Evolutionary conservation across 1,140 invertebrate species (phyloP).

Genomic region (Dolichoris vasculosae): DNA sequence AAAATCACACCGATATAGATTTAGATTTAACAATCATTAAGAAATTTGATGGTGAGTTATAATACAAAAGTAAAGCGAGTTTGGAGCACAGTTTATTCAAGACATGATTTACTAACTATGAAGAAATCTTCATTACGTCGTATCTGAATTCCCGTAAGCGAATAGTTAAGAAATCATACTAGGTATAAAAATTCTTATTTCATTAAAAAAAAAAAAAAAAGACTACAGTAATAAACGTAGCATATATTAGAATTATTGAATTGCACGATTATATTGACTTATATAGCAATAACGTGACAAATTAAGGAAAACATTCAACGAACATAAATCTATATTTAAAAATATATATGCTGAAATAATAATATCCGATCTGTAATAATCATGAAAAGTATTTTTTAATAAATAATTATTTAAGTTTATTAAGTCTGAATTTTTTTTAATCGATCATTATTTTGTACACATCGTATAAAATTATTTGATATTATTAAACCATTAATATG

Average conservation of each 20-base stretch:
- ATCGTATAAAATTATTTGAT: not conserved
- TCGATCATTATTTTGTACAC: not conserved
- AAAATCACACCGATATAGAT: not conserved
- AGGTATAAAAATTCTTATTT: not conserved
- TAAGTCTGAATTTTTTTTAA: not conserved
- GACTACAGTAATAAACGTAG: not conserved
- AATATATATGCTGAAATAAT: not conserved
- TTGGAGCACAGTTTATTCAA: not conserved
- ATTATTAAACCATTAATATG: not conserved
- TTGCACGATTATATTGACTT: not conserved
- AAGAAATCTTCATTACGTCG: not conserved
- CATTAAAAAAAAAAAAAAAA: not conserved
- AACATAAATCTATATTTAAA: not conserved
- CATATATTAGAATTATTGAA: not conserved
- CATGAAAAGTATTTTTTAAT: not conserved
- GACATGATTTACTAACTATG: not conserved
- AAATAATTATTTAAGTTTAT: not conserved
- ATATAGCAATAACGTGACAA: slow-evolving; percentile 10
- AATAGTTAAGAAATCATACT: not conserved
- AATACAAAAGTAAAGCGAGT: too few relatives aligned
- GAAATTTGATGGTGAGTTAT: not conserved
- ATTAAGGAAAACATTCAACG: slow-evolving; percentile 2
- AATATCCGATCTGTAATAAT: not conserved
- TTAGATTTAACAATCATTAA: not conserved
- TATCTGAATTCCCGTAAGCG: not conserved